Conservation (phyloP, 1,140 invertebrate species). For the Panulirus ornatus region DNA sequence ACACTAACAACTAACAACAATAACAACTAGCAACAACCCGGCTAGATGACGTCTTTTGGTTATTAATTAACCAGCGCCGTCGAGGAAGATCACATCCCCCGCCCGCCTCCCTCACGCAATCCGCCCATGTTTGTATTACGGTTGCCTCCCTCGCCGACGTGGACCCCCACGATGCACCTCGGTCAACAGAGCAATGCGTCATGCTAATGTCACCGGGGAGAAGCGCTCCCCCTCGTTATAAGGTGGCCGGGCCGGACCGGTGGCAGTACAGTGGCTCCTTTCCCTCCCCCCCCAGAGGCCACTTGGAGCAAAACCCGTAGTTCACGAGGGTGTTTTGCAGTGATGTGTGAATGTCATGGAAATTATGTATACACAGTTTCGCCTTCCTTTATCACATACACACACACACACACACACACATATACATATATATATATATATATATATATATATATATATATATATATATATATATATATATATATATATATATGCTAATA, state of each 20-base stretch:
- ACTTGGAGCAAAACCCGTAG: too few species aligned
- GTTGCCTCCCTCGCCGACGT: background rate
- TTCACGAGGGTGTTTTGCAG: too few species aligned
- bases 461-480: too few species aligned
- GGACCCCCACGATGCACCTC: slow-evolving; percentile 19
- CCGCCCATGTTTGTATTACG: background rate
- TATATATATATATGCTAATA: too few species aligned
- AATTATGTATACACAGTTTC: too few species aligned
- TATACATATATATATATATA: too few species aligned
- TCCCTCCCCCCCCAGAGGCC: too few species aligned
- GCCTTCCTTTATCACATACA: background rate
- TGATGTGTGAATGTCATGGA: too few species aligned
- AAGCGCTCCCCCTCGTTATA: background rate
- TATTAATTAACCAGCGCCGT: background rate
- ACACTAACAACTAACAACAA: background rate
- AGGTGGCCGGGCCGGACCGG: background rate
- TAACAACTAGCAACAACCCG: background rate
- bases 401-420: background rate
- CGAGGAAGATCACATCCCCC: too few species aligned
- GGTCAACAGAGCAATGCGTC: slow-evolving; percentile 10
- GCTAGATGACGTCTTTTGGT: background rate
- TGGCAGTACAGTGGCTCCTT: too few species aligned
- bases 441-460: too few species aligned
- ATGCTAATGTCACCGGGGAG: background rate
- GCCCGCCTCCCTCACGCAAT: too few species aligned